These are phyloP conservation scores for Urosaurus nigricauda DNA, from an alignment of 2,797 vertebrate genomes.

Conservation along the genomic window DNA sequence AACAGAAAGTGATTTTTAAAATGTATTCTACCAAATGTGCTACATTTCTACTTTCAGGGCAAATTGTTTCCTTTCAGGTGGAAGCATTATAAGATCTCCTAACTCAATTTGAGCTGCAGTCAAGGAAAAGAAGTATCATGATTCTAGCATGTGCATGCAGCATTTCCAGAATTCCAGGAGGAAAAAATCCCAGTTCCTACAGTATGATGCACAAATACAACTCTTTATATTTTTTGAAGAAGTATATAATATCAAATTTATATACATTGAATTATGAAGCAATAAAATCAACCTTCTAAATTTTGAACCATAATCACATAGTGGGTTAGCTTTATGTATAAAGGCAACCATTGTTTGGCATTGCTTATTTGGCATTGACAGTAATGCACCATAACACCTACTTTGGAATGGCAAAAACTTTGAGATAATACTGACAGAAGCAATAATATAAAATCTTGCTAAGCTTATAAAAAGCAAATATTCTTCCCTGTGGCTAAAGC, in stretches of 20 bases:
- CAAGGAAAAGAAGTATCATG: not conserved
- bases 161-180: not conserved
- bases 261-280: conserved; percentile 75
- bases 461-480: conserved; percentile 56
- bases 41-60: not conserved
- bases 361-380: conserved; percentile 69
- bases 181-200: not conserved
- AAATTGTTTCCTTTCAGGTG: not conserved
- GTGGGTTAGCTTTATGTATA: conserved; percentile 70
- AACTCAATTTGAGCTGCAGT: not conserved
- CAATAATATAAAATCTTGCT: conserved; percentile 62
- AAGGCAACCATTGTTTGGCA: conserved; percentile 65
- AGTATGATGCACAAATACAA: conserved; percentile 69
- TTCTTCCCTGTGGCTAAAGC: conserved; percentile 35
- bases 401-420: conserved; percentile 65
- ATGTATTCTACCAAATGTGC: not conserved
- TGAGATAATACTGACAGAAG: conserved; percentile 72
- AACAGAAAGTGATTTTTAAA: too few species aligned
- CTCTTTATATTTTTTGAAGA: conserved; percentile 76
- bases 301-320: conserved; percentile 71
- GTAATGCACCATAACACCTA: conserved; percentile 64
- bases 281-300: conserved; percentile 74
- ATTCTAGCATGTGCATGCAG: not conserved
- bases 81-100: not conserved
- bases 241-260: conserved; percentile 71